Evolutionary conservation across 2,113 vertebrate genomes (phyloP).

Genomic region (Platysteira castanea): DNA sequence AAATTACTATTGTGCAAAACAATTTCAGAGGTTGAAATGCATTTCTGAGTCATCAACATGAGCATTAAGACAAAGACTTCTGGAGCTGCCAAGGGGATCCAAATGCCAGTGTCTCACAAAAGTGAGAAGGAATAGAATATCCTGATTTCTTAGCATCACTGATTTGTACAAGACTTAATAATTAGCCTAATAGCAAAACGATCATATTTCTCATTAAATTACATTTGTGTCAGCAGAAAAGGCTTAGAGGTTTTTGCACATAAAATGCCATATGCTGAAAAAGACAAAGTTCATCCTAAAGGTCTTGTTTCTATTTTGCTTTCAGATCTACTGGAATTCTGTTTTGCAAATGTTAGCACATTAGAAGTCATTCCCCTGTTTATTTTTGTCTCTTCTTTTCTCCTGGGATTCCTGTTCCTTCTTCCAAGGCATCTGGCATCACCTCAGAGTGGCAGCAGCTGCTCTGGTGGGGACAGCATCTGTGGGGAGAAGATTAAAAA

Average conservation of each 20-base stretch:
- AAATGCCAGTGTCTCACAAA: not conserved
- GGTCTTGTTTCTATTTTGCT: not conserved
- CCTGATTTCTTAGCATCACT: not conserved
- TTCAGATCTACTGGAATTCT: not conserved
- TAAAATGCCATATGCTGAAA: not conserved
- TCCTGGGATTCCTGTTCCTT: not conserved
- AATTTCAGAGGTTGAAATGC: not conserved
- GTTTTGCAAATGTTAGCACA: not conserved
- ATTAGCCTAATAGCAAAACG: not conserved
- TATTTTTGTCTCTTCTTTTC: not conserved
- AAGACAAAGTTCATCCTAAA: not conserved
- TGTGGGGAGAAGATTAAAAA: not conserved
- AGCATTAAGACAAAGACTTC: not conserved
- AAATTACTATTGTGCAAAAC: not conserved
- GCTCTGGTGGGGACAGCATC: not conserved
- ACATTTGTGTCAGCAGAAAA: not conserved
- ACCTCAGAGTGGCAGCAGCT: not conserved
- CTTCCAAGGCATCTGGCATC: not conserved
- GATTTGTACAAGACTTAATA: not conserved
- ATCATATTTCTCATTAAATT: not conserved
- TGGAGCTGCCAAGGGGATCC: not conserved
- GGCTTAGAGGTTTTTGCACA: not conserved
- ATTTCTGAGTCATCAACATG: not conserved
- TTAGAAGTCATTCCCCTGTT: not conserved
- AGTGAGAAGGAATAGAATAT: not conserved